Evolutionary conservation across 2,888 invertebrate genomes (phyloP).

Genomic region (Pterobdella sp.): DNA sequence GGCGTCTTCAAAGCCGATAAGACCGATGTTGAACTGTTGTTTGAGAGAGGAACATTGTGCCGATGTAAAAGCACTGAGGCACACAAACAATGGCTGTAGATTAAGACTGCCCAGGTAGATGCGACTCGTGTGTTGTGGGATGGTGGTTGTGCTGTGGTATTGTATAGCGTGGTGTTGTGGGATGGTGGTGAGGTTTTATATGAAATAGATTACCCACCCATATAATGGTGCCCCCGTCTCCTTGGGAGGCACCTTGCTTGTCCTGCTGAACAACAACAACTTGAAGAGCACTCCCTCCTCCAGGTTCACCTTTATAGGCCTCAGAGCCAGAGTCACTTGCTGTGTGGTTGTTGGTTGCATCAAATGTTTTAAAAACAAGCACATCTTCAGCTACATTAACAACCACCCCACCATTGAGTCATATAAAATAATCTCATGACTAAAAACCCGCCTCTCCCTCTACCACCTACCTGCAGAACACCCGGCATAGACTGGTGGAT

Average conservation of each 20-base stretch:
- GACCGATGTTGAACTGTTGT: constrained; percentile 72
- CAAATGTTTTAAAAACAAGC: too few relatives aligned
- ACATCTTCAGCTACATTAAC: too few relatives aligned
- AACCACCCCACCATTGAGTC: too few relatives aligned
- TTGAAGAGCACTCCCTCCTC: constrained; percentile 77
- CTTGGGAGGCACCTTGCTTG: constrained; percentile 51
- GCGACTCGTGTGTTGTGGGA: constrained; percentile 46
- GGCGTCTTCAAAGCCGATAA: constrained; percentile 94
- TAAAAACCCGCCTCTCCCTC: too few relatives aligned
- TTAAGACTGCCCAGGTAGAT: constrained; percentile 78
- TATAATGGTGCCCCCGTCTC: too few relatives aligned
- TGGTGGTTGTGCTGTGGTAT: too few relatives aligned
- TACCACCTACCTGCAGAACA: too few relatives aligned
- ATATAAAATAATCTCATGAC: too few relatives aligned
- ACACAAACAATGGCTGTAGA: constrained; percentile 71
- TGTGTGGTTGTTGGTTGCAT: too few relatives aligned
- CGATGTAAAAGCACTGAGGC: constrained; percentile 79
- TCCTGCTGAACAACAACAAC: constrained; percentile 55
- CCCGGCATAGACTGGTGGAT: too few relatives aligned
- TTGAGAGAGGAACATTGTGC: constrained; percentile 71
- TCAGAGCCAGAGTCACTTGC: constrained; percentile 71
- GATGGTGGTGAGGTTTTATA: too few relatives aligned
- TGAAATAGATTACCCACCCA: too few relatives aligned
- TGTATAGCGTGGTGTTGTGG: not conserved
- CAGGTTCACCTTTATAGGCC: constrained; percentile 73